Conservation (phyloP, 2,113 vertebrate genomes). For the Pelecanus crispus region DNA sequence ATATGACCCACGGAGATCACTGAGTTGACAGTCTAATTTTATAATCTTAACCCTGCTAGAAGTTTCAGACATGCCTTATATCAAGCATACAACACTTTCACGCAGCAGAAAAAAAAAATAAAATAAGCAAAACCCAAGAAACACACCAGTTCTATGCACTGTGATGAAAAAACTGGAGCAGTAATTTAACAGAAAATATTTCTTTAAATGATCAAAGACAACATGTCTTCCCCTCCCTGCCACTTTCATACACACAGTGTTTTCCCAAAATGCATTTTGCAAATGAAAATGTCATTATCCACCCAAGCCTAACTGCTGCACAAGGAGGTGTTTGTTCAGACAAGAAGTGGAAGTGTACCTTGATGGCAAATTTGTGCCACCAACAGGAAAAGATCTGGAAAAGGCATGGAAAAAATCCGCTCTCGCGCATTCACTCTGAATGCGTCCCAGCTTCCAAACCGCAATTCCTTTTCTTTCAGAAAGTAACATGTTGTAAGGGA, state of each 20-base stretch:
- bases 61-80: not conserved
- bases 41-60: not conserved
- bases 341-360: not conserved
- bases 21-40: not conserved
- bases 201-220: not conserved
- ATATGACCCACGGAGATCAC: not conserved
- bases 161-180: not conserved
- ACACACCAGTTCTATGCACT: not conserved
- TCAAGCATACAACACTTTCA: not conserved
- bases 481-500: not conserved
- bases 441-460: not conserved
- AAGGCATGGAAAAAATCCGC: not conserved
- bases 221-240: not conserved
- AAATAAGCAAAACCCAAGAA: not conserved
- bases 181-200: not conserved
- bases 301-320: not conserved
- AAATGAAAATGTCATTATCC: not conserved
- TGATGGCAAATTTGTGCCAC: not conserved
- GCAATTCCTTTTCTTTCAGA: not conserved
- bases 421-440: rapidly evolving
- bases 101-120: not conserved
- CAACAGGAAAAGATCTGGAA: not conserved
- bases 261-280: not conserved
- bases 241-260: not conserved
- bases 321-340: not conserved